These are phyloP conservation scores for Heliocidaris erythrogramma DNA, from an alignment of 35 echinoderm and acorn worm genomes.

Conservation along the genomic window DNA sequence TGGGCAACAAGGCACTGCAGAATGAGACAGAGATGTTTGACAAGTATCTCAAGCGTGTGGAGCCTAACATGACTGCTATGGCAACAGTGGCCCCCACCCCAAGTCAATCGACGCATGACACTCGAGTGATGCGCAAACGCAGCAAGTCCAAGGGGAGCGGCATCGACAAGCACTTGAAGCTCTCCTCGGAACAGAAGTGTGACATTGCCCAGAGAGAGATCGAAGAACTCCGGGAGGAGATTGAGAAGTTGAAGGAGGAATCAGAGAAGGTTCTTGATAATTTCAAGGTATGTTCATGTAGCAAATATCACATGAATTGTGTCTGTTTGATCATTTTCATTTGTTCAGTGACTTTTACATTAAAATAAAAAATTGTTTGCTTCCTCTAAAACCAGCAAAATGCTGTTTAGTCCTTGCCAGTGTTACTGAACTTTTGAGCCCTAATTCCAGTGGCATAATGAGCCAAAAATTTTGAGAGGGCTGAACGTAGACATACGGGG, in stretches of 20 bases:
- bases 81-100: slow-evolving; percentile 65
- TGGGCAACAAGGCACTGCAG: slow-evolving; percentile 76
- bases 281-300: slow-evolving; percentile 72
- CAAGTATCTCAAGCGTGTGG: slow-evolving; percentile 95
- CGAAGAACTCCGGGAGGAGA: slow-evolving; percentile 95
- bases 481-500: too few species aligned
- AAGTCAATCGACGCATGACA: slow-evolving; percentile 81
- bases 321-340: not conserved
- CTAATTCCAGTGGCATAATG: too few species aligned
- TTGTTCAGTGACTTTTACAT: too few species aligned
- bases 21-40: slow-evolving; percentile 99
- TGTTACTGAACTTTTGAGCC: too few species aligned
- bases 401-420: too few species aligned
- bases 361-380: too few species aligned
- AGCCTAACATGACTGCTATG: slow-evolving; percentile 80
- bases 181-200: slow-evolving; percentile 95
- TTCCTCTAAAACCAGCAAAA: too few species aligned
- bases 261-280: slow-evolving; percentile 92
- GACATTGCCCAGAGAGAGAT: slow-evolving; percentile 98
- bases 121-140: slow-evolving; percentile 81
- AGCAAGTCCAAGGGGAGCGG: slow-evolving; percentile 91
- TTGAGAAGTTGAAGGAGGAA: slow-evolving; percentile 96
- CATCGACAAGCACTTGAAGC: slow-evolving; percentile 86
- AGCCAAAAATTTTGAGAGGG: too few species aligned
- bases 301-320: too few species aligned